Percentiles rank a stretch among this genome's conserved stretches.
These are phyloP conservation scores for Epirrhoe tristata DNA, from an alignment of 2,888 invertebrate species.

Conservation along the genomic window DNA sequence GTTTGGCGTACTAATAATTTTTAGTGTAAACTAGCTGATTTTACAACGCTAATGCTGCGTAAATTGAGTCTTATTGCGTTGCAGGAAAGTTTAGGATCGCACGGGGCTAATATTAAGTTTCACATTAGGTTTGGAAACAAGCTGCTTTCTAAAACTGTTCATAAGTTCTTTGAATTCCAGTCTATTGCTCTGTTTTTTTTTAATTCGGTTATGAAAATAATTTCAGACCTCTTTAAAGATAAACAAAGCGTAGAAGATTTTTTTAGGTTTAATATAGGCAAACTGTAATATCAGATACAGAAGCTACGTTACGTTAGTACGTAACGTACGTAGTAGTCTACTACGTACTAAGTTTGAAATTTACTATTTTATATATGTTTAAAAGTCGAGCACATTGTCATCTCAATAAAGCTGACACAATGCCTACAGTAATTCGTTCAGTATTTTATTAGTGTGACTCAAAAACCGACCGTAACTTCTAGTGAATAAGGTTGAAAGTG, in stretches of 20 bases:
- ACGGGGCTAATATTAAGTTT: conserved; percentile 8
- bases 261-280: too few species aligned
- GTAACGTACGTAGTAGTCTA: too few species aligned
- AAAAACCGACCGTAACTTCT: neutral
- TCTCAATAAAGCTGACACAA: too few species aligned
- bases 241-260: too few species aligned
- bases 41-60: conserved; percentile 12
- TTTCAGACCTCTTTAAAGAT: too few species aligned
- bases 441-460: neutral
- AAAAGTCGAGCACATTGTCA: too few species aligned
- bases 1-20: conserved; percentile 22
- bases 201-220: too few species aligned
- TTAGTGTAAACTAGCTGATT: conserved; percentile 37
- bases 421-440: neutral
- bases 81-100: conserved; percentile 25
- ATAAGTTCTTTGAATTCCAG: neutral
- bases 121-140: neutral
- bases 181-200: neutral
- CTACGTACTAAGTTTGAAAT: too few species aligned
- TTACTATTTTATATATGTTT: too few species aligned
- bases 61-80: conserved; percentile 13
- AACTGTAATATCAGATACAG: too few species aligned
- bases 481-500: conserved; percentile 12
- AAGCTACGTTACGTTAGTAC: too few species aligned
- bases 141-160: neutral